A percentile compares a stretch with the other conserved stretches of the same genome.
These are phyloP conservation scores for Calliphora vicina DNA, from an alignment of 1,140 invertebrate species.

Conservation along the genomic window DNA sequence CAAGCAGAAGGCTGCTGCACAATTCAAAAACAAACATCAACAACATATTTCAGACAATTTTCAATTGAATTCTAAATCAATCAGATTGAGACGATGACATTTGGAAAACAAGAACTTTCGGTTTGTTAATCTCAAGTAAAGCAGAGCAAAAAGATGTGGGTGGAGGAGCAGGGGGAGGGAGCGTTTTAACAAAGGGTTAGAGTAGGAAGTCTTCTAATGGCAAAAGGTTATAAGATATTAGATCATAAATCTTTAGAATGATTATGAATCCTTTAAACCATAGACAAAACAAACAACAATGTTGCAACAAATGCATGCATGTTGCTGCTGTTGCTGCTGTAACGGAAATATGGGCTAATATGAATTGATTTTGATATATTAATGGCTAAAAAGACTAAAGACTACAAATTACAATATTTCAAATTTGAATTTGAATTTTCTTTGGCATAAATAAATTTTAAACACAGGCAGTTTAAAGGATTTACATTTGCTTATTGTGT, in stretches of 20 bases:
- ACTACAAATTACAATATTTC: slow-evolving; percentile 4
- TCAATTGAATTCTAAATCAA: slow-evolving; percentile 63
- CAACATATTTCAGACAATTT: slow-evolving; percentile 57
- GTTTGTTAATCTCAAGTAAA: not conserved
- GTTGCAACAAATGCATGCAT: too few relatives aligned
- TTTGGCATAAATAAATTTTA: not conserved
- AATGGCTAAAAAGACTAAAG: slow-evolving; percentile 16
- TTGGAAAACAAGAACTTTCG: not conserved
- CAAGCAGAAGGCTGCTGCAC: slow-evolving; percentile 39
- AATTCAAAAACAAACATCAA: slow-evolving; percentile 45
- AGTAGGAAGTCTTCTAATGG: not conserved
- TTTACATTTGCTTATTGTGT: not conserved
- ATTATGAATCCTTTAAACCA: slow-evolving; percentile 4
- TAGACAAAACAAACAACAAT: not conserved
- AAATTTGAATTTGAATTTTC: slow-evolving; percentile 8
- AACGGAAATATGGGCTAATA: slow-evolving; percentile 31
- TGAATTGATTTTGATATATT: slow-evolving; percentile 35
- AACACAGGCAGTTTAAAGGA: not conserved
- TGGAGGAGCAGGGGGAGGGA: not conserved
- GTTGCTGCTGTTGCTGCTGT: not conserved
- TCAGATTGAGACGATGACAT: slow-evolving; percentile 53
- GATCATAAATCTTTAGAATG: slow-evolving; percentile 14
- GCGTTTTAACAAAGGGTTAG: too few relatives aligned
- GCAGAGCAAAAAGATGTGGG: not conserved
- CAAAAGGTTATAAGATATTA: not conserved